Evolutionary conservation across 2,888 invertebrate genomes (phyloP).

Genomic region (Steinernema hermaphroditum): DNA sequence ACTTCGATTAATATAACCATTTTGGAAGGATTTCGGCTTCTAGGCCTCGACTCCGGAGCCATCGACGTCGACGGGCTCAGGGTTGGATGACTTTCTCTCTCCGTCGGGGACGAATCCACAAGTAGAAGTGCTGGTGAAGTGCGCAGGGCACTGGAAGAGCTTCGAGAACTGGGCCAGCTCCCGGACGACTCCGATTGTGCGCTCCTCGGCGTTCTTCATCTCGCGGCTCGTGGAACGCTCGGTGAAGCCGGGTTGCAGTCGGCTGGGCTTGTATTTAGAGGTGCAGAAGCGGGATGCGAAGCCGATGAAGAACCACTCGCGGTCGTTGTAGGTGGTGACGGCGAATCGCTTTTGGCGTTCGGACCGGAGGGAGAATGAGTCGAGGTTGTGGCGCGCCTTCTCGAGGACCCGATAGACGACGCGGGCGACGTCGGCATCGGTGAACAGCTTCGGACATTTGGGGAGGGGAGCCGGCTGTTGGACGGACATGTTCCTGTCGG

Average conservation of each 20-base stretch:
- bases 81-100: neutral
- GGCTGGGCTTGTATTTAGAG: neutral
- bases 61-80: neutral
- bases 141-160: conserved; percentile 12
- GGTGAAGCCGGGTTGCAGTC: neutral
- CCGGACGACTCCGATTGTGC: neutral
- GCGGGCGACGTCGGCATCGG: neutral
- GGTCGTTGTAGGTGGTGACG: conserved; percentile 19
- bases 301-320: conserved; percentile 25
- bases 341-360: neutral
- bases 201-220: neutral
- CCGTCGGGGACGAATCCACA: neutral
- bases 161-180: conserved; percentile 6
- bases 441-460: too few species aligned
- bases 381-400: conserved; percentile 3
- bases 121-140: neutral
- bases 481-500: too few species aligned
- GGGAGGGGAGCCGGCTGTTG: too few species aligned
- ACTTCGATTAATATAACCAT: too few species aligned
- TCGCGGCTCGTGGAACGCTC: neutral
- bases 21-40: too few species aligned
- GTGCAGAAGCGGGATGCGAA: conserved; percentile 11
- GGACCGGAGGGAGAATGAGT: neutral
- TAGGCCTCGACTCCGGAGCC: neutral
- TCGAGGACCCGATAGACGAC: conserved; percentile 11